Evolutionary conservation across 1,140 invertebrate species (phyloP).

Genomic region (Eupeodes corollae): DNA sequence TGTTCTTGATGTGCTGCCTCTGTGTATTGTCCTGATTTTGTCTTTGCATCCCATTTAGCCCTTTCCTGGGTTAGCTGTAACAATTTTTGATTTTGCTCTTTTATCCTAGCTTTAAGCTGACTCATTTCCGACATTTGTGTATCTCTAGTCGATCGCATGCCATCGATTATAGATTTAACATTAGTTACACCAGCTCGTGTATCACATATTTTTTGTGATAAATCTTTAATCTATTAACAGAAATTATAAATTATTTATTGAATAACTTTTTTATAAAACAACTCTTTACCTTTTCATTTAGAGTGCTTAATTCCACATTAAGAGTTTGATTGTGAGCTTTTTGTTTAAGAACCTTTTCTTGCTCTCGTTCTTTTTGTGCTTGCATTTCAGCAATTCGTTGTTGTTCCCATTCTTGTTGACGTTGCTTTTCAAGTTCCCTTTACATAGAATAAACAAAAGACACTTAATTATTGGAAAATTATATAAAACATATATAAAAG

Average conservation of each 20-base stretch:
- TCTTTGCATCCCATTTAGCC: conserved; percentile 66
- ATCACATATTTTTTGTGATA: conserved; percentile 78
- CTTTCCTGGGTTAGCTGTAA: conserved; percentile 73
- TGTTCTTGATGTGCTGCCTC: conserved; percentile 25
- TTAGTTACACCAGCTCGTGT: conserved; percentile 80
- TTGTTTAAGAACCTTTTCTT: conserved; percentile 76
- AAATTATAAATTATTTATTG: too few relatives aligned
- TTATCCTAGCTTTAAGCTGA: conserved; percentile 68
- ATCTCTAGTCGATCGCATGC: conserved; percentile 86
- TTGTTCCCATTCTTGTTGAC: conserved; percentile 93
- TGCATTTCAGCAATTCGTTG: conserved; percentile 80
- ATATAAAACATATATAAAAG: conserved; percentile 2
- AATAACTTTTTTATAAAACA: background rate
- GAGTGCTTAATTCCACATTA: conserved; percentile 37
- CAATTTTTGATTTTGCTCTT: conserved; percentile 73
- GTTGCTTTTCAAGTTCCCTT: conserved; percentile 87
- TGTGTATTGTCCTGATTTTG: conserved; percentile 17
- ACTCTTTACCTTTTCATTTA: conserved; percentile 56
- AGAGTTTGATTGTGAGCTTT: conserved; percentile 84
- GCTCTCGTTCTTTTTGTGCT: conserved; percentile 72
- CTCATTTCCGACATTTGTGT: conserved; percentile 81
- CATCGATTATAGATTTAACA: conserved; percentile 91
- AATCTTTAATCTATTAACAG: conserved; percentile 50
- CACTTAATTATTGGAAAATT: background rate
- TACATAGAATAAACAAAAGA: conserved; percentile 13